A percentile compares a stretch with the other conserved stretches of the same genome.
These are phyloP conservation scores for Anoplolepis gracilipes DNA, from an alignment of 1,140 invertebrate species.

Conservation along the genomic window DNA sequence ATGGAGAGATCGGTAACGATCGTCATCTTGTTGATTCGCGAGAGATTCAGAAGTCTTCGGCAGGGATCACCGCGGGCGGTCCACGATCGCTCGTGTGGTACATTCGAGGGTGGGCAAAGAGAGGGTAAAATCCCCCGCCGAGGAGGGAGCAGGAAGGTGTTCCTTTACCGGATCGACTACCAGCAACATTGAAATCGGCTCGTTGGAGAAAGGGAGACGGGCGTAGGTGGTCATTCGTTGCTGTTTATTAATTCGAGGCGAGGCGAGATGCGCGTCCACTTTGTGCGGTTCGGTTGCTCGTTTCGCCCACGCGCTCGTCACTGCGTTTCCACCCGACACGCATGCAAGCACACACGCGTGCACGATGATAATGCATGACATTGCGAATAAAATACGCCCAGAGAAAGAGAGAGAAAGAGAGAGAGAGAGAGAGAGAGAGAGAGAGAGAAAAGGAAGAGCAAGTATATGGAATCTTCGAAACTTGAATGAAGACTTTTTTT, in stretches of 20 bases:
- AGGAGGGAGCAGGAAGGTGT: conserved; percentile 34
- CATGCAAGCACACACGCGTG: conserved; percentile 56
- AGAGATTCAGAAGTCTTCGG: conserved; percentile 57
- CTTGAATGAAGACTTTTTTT: conserved; percentile 64
- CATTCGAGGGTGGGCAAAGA: conserved; percentile 43
- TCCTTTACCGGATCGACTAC: conserved; percentile 79
- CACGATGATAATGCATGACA: conserved; percentile 69
- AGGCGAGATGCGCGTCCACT: conserved; percentile 81
- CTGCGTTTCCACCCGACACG: conserved; percentile 52
- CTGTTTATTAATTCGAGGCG: conserved; percentile 85
- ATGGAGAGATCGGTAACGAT: conserved; percentile 66
- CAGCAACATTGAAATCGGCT: conserved; percentile 81
- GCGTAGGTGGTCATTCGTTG: conserved; percentile 84
- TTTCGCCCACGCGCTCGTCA: conserved; percentile 80
- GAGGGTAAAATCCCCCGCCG: conserved; percentile 8
- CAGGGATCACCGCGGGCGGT: conserved; percentile 70
- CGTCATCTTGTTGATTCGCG: conserved; percentile 65
- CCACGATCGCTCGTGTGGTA: conserved; percentile 35
- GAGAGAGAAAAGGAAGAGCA: conserved; percentile 21
- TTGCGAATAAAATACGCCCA: conserved; percentile 69
- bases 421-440: conserved; percentile 1
- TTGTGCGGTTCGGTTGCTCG: conserved; percentile 80
- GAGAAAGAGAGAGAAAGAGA: conserved; percentile 38
- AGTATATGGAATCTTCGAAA: conserved; percentile 52
- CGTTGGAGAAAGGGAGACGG: conserved; percentile 79